These are phyloP conservation scores for Drosophila cardini DNA, from an alignment of 1,140 invertebrate genomes.

Conservation along the genomic window DNA sequence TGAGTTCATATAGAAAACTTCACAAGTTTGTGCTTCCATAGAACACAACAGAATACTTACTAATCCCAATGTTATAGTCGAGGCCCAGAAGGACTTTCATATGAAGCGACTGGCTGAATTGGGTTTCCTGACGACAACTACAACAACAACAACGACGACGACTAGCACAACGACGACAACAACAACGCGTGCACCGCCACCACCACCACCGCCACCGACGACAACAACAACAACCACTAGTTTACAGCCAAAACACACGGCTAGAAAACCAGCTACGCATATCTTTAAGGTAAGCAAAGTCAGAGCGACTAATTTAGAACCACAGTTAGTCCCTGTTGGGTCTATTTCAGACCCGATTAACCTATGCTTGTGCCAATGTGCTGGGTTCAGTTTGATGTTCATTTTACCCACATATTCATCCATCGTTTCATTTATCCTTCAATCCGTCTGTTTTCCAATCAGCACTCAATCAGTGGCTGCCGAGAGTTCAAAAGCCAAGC, in stretches of 20 bases:
- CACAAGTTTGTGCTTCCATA: slow-evolving; percentile 19
- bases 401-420: neutral
- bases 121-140: slow-evolving; percentile 85
- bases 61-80: slow-evolving; percentile 86
- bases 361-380: slow-evolving; percentile 43
- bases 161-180: slow-evolving; percentile 80
- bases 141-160: slow-evolving; percentile 84
- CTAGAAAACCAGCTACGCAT: slow-evolving; percentile 73
- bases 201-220: slow-evolving; percentile 66
- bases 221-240: slow-evolving; percentile 73
- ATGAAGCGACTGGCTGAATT: slow-evolving; percentile 87
- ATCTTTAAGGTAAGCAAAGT: slow-evolving; percentile 71
- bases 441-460: slow-evolving; percentile 74
- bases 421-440: slow-evolving; percentile 29
- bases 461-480: slow-evolving; percentile 77
- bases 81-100: slow-evolving; percentile 95
- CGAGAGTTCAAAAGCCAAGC: slow-evolving; percentile 60
- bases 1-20: slow-evolving; percentile 85
- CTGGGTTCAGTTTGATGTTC: neutral
- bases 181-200: slow-evolving; percentile 69
- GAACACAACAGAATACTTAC: neutral
- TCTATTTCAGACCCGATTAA: slow-evolving; percentile 44
- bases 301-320: slow-evolving; percentile 33
- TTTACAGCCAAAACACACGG: slow-evolving; percentile 70
- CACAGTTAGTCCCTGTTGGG: neutral